These are phyloP conservation scores for Euplagia quadripunctaria DNA, from an alignment of 2,888 invertebrate genomes.

Conservation along the genomic window DNA sequence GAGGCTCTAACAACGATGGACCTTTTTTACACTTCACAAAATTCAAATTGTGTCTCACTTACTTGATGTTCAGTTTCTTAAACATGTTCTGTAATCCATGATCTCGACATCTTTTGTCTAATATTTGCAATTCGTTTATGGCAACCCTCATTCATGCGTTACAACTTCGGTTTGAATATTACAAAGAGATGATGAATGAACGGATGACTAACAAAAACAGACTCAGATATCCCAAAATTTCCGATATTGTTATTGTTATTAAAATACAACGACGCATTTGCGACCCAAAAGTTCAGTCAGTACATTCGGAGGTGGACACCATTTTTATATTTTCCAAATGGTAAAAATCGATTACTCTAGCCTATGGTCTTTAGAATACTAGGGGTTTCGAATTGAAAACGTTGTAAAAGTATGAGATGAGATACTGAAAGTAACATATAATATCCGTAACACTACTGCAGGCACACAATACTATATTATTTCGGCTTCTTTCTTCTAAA, in stretches of 20 bases:
- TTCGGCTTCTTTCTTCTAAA: background rate
- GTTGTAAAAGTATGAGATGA: background rate
- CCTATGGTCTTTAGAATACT: background rate
- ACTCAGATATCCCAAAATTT: background rate
- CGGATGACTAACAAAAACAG: background rate
- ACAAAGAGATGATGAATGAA: background rate
- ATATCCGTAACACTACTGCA: background rate
- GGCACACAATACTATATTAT: background rate
- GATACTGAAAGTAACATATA: background rate
- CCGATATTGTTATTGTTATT: background rate
- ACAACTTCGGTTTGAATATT: background rate
- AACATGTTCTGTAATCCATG: too few relatives aligned
- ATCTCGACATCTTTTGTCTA: too few relatives aligned
- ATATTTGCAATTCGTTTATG: background rate
- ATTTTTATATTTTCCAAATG: background rate
- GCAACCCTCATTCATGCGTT: background rate
- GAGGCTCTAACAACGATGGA: background rate
- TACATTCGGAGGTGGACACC: background rate
- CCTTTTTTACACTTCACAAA: background rate
- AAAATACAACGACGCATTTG: background rate
- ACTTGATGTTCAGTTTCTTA: background rate
- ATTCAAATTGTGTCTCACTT: background rate
- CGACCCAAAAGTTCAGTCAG: background rate
- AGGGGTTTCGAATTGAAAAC: background rate
- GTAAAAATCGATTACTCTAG: background rate